A percentile compares a stretch with the other conserved stretches of the same genome.
Evolutionary conservation across 2,797 vertebrate genomes (phyloP).

Genomic region (Scolopax bukidnonensis): DNA sequence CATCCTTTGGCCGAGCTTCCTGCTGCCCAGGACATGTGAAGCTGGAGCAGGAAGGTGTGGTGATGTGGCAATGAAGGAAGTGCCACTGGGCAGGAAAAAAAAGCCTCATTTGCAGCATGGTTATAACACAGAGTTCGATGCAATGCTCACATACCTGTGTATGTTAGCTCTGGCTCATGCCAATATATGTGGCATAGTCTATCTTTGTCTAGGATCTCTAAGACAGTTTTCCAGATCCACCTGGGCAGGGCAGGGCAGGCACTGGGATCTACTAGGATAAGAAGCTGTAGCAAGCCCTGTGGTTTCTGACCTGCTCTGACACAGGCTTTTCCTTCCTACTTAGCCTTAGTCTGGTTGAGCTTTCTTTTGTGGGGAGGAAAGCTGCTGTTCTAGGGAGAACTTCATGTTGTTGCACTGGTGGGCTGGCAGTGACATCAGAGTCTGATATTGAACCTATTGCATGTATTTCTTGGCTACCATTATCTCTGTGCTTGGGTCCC

Average conservation of each 20-base stretch:
- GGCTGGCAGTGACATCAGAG: not conserved
- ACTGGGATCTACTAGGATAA: not conserved
- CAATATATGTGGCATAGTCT: fast-evolving
- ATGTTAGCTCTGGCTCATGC: not conserved
- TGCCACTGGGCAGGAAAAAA: not conserved
- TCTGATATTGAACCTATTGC: not conserved
- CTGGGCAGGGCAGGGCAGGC: not conserved
- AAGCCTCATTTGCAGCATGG: fast-evolving
- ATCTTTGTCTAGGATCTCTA: not conserved
- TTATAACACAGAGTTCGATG: not conserved
- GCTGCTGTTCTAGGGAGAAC: not conserved
- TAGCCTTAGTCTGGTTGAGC: not conserved
- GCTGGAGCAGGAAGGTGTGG: not conserved
- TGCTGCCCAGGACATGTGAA: not conserved
- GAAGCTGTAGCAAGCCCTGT: not conserved
- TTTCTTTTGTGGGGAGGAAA: not conserved
- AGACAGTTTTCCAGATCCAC: not conserved
- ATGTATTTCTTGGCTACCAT: not conserved
- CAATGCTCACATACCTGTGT: not conserved
- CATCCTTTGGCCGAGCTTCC: not conserved
- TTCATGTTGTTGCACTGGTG: not conserved
- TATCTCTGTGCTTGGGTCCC: not conserved
- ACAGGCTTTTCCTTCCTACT: not conserved
- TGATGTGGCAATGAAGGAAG: not conserved
- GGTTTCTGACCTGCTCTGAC: not conserved